Base-by-base conservation (phyloP, 2,113 vertebrate genomes). In the Cavia porcellus region DNA sequence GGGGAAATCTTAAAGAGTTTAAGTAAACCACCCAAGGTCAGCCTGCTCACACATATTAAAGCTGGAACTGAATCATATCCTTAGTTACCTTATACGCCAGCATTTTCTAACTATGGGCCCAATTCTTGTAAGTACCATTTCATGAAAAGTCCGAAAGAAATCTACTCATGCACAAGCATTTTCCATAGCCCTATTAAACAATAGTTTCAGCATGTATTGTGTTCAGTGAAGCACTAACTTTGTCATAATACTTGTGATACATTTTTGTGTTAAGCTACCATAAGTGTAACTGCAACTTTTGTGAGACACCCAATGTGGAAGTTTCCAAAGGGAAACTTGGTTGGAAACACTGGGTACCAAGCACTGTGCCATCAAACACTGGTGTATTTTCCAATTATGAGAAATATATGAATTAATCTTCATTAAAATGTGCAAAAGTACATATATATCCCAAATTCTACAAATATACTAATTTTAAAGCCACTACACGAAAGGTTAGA, bases 401-500 rank as follows among this genome's bases (percentile, higher is more conserved):
- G 95, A 90, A 90, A 94, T 79, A 42, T 35, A 85, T 89, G 45
- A 74, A 5, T 42, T 77, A 83, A 59, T 74, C 79, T 8, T 50
- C 70, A 96, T 72, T 90, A 97, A 94, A 86, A 79, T 30, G 93
- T 68, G 85, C n/a, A 92, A 95, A 95, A 83, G n/a, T 38, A 7
- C 84, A 25, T 70, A 7, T 82, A 13, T 83, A 79, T 47, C 61
- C 55, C 86, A 19, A 95, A 94, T 32, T 87, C 91, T 83, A 52
- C 38, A n/a, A 15, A 81, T 32, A 50, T 52, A 75, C 62, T n/a
- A 94, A 45, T 64, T 89, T 81, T 80, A 95, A 45, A 95, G 64
- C 4, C 38, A 85, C 11, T 70, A 1, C 1, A n/a, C 62, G 79
- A 95, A 92, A 97, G 89, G 89, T 90, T 86, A 92, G 96, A 82